Base-by-base conservation (phyloP, 1,140 invertebrate species). In the Heterodera schachtii region DNA sequence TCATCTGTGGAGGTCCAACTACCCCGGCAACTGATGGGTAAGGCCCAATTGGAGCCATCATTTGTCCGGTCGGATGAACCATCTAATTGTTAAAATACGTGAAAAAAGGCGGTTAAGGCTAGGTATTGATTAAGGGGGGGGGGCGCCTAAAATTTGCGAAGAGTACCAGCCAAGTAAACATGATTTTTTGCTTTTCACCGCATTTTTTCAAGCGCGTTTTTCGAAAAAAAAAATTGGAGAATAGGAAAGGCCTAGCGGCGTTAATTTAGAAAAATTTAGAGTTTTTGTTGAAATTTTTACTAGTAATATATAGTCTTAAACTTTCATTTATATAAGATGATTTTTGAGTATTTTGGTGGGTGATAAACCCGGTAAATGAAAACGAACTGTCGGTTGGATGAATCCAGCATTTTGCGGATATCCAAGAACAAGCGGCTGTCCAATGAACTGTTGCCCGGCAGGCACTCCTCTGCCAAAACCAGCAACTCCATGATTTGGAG, bases 401-500 rank as follows among this genome's bases (percentile, higher is more conserved):
- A 49, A 67, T 19, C 31, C 80, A 77, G 83, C 41, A 52, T 64
- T 70, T 31, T 66, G 70, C 19, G 49, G 81, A 52, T 64, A 66
- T 13, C 74, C 60, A n/a, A 78, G 21, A 8, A 80, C 41, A 9
- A 81, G 19, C 13, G 60, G 44, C 52, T 83, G 52, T 11, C 73
- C 57, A 9, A 44, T 46, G 74, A 80, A 78, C 49, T 73, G 75
- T 81, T 70, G 81, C 0, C 52, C 64, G 49, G 82, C 9, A 64
- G 64, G 64, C 74, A 49, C 52, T 70, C 78, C 49, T 2, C 52
- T 57, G 46, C 83, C 64, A 75, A 84, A 84, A 66, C 74, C 74
- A 21, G 75, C 81, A 46, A 83, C 60, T 43, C 82, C 82, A 84
- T 83, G 81, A 11, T 83, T 84, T 3, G 52, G 43, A 52, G 73